Percentiles rank a stretch among this genome's conserved stretches.
Evolutionary conservation across 2,113 vertebrate species (phyloP).

Genomic region (Epinephelus fuscoguttatus): DNA sequence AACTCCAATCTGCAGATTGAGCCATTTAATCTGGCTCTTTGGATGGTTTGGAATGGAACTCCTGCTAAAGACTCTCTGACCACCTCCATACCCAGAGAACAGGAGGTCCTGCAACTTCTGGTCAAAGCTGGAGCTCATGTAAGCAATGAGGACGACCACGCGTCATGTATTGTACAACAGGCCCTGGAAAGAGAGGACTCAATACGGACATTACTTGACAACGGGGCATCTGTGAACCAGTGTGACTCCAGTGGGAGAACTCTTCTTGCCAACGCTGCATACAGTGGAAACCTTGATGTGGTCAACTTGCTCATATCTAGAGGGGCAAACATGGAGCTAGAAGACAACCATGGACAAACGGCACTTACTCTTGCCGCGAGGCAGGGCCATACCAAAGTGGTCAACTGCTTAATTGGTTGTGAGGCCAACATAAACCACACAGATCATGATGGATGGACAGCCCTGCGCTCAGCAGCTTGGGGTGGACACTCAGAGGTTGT

Average conservation of each 20-base stretch:
- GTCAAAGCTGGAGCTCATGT: constrained; percentile 97
- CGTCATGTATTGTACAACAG: constrained; percentile 94
- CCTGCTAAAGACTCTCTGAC: constrained; percentile 95
- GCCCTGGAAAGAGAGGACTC: constrained; percentile 97
- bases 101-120: constrained; percentile 95
- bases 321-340: constrained; percentile 93
- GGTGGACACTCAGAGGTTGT: constrained; percentile 98
- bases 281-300: constrained; percentile 96
- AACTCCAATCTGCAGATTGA: constrained; percentile 95
- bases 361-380: constrained; percentile 95
- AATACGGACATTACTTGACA: constrained; percentile 94
- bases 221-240: constrained; percentile 95
- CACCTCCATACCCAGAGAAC: constrained; percentile 93
- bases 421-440: constrained; percentile 97
- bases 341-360: constrained; percentile 94
- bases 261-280: constrained; percentile 92
- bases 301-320: constrained; percentile 94
- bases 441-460: constrained; percentile 97
- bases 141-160: constrained; percentile 93
- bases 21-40: constrained; percentile 93
- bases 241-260: constrained; percentile 93
- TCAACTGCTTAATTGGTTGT: constrained; percentile 95
- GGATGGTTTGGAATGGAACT: constrained; percentile 99
- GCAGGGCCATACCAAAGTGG: constrained; percentile 97
- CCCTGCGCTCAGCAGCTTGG: constrained; percentile 95